These are phyloP conservation scores for Orchesella flavescens DNA, from an alignment of 2,888 invertebrate genomes.

Conservation along the genomic window DNA sequence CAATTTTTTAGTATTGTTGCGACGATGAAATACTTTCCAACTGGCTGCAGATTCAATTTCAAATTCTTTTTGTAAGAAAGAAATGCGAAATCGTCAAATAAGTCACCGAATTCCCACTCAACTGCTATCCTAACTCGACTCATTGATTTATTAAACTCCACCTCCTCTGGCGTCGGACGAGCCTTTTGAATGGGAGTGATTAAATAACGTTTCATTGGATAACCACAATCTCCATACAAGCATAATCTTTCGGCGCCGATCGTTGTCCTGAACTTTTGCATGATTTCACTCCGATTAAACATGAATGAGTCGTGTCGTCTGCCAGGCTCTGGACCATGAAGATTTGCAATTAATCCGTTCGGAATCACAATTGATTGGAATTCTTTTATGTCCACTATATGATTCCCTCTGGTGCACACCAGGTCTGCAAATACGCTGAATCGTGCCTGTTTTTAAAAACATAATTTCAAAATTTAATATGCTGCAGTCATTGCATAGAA, in stretches of 20 bases:
- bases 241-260: not conserved
- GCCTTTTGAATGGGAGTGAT: not conserved
- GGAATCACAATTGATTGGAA: slow-evolving; percentile 1
- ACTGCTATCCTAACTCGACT: slow-evolving; percentile 10
- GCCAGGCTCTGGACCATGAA: slow-evolving; percentile 15
- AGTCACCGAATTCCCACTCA: slow-evolving; percentile 21
- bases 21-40: not conserved
- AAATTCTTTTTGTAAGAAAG: not conserved
- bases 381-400: not conserved
- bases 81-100: slow-evolving; percentile 10
- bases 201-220: not conserved
- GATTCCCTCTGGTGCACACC: not conserved
- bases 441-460: not conserved
- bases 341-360: slow-evolving; percentile 24
- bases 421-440: not conserved
- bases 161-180: not conserved
- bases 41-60: slow-evolving; percentile 13
- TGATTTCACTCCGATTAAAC: not conserved
- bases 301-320: slow-evolving; percentile 26
- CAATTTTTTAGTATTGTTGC: slow-evolving; percentile 15
- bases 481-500: too few species aligned
- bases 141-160: not conserved
- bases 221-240: slow-evolving; percentile 33
- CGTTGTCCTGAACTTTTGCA: not conserved
- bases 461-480: too few species aligned